phyloP scores from a whole-genome alignment of 1,140 invertebrate genomes.

The Dolichoris vasculosae region DNA sequence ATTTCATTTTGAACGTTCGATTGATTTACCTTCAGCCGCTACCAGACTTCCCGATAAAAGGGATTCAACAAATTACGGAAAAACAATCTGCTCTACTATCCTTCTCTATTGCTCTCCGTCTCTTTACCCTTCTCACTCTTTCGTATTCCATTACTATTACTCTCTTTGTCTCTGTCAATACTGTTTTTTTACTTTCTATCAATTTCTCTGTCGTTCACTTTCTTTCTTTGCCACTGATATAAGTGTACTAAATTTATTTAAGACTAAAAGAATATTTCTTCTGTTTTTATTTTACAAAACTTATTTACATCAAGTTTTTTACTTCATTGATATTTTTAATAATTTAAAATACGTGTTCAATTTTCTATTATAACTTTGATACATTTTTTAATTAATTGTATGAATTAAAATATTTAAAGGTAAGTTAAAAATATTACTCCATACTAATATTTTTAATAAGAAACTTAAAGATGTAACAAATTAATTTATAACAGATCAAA shows the following conservation, averaged over 20 bases:
- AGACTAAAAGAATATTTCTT: background rate
- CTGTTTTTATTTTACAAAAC: background rate
- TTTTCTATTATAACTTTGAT: background rate
- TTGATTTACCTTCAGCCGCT: conserved; percentile 48
- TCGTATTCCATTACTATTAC: background rate
- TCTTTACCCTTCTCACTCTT: background rate
- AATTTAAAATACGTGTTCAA: background rate
- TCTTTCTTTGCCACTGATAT: background rate
- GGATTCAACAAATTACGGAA: conserved; percentile 49
- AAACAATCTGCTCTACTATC: conserved; percentile 43
- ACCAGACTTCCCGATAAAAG: conserved; percentile 29
- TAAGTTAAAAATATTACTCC: too few relatives aligned
- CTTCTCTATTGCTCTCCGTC: background rate
- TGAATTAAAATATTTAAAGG: background rate
- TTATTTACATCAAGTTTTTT: background rate
- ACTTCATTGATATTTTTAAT: background rate
- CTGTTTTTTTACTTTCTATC: conserved; percentile 31
- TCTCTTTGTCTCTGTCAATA: conserved; percentile 34
- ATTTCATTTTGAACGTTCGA: conserved; percentile 51
- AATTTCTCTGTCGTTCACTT: conserved; percentile 37
- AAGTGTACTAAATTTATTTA: background rate
- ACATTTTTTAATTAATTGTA: background rate
- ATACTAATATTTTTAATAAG: too few relatives aligned
- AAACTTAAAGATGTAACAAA: too few relatives aligned
- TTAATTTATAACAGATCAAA: too few relatives aligned